Evolutionary conservation across 2,888 invertebrate genomes (phyloP).

Genomic region (Protodeltote pygarga): DNA sequence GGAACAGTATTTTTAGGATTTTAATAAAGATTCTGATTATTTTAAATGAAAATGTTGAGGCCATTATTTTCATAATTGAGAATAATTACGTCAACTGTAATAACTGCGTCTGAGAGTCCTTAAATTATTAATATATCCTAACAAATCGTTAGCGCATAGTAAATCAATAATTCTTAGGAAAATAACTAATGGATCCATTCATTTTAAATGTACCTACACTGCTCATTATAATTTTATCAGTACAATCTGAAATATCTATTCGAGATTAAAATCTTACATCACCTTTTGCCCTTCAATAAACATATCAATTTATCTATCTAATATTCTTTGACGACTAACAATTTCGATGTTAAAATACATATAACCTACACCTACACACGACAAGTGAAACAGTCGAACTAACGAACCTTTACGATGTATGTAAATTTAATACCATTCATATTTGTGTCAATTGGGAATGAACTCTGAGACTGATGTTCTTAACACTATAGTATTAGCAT

Average conservation of each 20-base stretch:
- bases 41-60: no score
- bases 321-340: slow-evolving; percentile 18
- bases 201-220: no score
- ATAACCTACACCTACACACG: slow-evolving; percentile 36
- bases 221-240: neutral
- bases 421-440: slow-evolving; percentile 27
- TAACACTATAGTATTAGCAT: slow-evolving; percentile 45
- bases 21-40: no score
- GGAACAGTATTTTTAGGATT: no score
- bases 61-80: no score
- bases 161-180: no score
- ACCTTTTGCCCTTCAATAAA: slow-evolving; percentile 26
- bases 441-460: slow-evolving; percentile 52
- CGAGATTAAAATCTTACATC: slow-evolving; percentile 19
- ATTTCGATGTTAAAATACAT: slow-evolving; percentile 24
- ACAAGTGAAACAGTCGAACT: slow-evolving; percentile 41
- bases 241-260: slow-evolving; percentile 16
- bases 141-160: no score
- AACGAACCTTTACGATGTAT: slow-evolving; percentile 55
- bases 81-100: no score
- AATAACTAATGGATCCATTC: no score
- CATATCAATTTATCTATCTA: slow-evolving; percentile 28
- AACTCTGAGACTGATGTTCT: slow-evolving; percentile 47
- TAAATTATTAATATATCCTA: no score
- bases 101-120: no score